Conservation (phyloP, 1,140 invertebrate genomes). For the Drosophila eugracilis region DNA sequence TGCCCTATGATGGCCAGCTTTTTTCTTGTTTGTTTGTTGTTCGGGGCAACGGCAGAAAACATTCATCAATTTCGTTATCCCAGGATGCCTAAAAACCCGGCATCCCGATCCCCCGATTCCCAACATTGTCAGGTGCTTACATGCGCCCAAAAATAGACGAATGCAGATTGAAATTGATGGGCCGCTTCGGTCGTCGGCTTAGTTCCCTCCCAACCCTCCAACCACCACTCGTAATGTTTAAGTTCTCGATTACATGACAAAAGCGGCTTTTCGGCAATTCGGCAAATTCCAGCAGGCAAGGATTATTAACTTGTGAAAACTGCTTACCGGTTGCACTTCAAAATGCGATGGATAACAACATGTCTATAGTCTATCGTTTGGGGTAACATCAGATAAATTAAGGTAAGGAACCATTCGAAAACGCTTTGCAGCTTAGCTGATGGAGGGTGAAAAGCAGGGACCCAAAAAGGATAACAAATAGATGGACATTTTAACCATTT, state of each 20-base stretch:
- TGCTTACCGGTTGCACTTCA: constrained; percentile 40
- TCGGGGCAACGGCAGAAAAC: constrained; percentile 62
- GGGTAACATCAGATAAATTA: neutral
- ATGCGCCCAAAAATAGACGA: constrained; percentile 64
- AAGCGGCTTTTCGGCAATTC: constrained; percentile 46
- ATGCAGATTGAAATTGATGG: constrained; percentile 77
- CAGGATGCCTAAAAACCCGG: constrained; percentile 1
- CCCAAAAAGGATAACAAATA: constrained; percentile 1
- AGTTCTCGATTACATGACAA: constrained; percentile 66
- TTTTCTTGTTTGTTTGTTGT: constrained; percentile 40
- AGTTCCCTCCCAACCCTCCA: too few relatives aligned
- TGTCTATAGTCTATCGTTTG: neutral
- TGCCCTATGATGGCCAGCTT: constrained; percentile 21
- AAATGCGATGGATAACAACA: constrained; percentile 9
- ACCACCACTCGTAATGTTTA: constrained; percentile 52
- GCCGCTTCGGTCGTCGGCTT: constrained; percentile 1
- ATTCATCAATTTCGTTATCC: constrained; percentile 77
- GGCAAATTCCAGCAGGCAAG: constrained; percentile 2
- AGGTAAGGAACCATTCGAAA: neutral
- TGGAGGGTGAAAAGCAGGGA: constrained; percentile 11
- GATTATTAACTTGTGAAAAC: constrained; percentile 30
- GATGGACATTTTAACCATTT: neutral
- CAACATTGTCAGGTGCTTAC: constrained; percentile 69
- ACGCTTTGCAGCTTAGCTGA: constrained; percentile 30
- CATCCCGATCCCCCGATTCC: constrained; percentile 4